phyloP scores from a whole-genome alignment of 2,888 invertebrate genomes.

The Xylocampa areola region DNA sequence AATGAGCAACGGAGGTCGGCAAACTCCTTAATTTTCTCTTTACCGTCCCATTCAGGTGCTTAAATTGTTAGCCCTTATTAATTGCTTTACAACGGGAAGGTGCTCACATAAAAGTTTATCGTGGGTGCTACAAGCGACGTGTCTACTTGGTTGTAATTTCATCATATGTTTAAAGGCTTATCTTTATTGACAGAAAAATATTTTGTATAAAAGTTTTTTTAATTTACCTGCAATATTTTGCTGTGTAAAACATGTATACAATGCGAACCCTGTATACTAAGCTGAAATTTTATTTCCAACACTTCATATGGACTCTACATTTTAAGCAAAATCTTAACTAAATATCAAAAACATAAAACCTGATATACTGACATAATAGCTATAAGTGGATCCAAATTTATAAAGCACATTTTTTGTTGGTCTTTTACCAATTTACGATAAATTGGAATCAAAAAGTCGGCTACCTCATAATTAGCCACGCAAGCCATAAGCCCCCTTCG shows the following conservation, averaged over 20 bases:
- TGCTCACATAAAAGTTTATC: constrained; percentile 65
- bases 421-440: constrained; percentile 63
- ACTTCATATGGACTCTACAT: too few relatives aligned
- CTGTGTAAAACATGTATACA: too few relatives aligned
- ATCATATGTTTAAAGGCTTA: neutral
- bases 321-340: too few relatives aligned
- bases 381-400: too few relatives aligned
- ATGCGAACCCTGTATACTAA: too few relatives aligned
- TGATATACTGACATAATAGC: too few relatives aligned
- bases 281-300: too few relatives aligned
- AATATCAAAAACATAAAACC: too few relatives aligned
- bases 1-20: constrained; percentile 86
- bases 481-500: constrained; percentile 66
- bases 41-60: constrained; percentile 82
- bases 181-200: too few relatives aligned
- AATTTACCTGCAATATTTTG: too few relatives aligned
- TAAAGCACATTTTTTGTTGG: constrained; percentile 21
- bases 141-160: constrained; percentile 15
- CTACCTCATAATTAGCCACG: constrained; percentile 75
- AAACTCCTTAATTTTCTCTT: constrained; percentile 85
- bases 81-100: constrained; percentile 75
- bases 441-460: constrained; percentile 75
- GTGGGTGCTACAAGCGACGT: constrained; percentile 41
- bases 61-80: constrained; percentile 78
- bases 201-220: neutral